phyloP scores from a whole-genome alignment of 2,113 vertebrate species.

The Brachirus orientalis region DNA sequence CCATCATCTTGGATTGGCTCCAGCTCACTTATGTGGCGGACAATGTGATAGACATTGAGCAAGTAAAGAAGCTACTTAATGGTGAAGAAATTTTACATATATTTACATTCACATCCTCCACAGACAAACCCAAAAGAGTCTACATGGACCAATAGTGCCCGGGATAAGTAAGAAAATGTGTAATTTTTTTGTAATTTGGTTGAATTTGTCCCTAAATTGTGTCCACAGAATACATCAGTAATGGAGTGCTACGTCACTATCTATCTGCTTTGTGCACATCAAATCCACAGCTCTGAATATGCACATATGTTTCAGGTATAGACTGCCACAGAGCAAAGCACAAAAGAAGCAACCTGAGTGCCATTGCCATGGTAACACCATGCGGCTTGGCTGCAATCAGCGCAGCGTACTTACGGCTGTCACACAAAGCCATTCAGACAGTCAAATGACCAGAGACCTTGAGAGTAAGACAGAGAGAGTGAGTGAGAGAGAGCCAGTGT shows the following conservation, averaged over 20 bases:
- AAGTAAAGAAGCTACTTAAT: no score
- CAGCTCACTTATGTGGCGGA: no score
- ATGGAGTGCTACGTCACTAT: background rate
- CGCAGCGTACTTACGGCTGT: slow-evolving; percentile 52
- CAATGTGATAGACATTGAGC: no score
- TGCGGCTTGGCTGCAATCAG: slow-evolving; percentile 74
- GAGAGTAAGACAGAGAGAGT: slow-evolving; percentile 49
- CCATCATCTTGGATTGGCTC: no score
- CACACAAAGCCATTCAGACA: slow-evolving; percentile 74
- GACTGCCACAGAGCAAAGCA: slow-evolving; percentile 51
- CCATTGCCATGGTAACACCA: slow-evolving; percentile 82
- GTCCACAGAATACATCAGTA: no score
- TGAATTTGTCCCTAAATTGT: no score
- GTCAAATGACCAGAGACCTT: slow-evolving; percentile 75
- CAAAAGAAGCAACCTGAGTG: slow-evolving; percentile 74
- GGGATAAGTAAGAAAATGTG: no score
- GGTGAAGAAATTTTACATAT: no score
- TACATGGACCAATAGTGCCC: no score
- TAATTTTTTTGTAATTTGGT: no score
- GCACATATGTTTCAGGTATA: slow-evolving; percentile 56
- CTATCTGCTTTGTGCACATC: background rate
- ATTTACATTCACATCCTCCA: no score
- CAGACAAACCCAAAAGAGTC: no score
- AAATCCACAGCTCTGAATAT: slow-evolving; percentile 36
- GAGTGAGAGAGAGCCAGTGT: slow-evolving; percentile 56